These are phyloP conservation scores for Phengaris alcon DNA, from an alignment of 2,888 invertebrate genomes.

Conservation along the genomic window DNA sequence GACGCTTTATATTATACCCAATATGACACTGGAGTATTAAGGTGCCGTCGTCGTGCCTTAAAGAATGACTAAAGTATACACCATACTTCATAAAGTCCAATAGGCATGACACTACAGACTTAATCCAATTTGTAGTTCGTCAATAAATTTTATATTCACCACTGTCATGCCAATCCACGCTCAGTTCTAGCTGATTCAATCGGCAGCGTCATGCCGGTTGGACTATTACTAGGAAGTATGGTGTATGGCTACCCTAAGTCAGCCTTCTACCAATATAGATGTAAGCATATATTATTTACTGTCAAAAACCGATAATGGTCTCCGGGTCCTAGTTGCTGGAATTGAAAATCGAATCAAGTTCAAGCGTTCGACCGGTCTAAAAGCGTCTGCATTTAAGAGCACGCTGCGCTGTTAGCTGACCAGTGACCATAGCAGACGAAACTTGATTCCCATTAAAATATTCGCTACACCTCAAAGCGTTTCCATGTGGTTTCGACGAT, in stretches of 20 bases:
- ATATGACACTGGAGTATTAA: too few relatives aligned
- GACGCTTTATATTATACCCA: too few relatives aligned
- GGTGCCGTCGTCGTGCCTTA: too few relatives aligned
- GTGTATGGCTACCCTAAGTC: neutral
- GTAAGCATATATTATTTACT: neutral
- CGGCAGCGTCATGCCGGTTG: too few relatives aligned
- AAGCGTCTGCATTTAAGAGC: constrained; percentile 9
- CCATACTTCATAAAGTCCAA: too few relatives aligned
- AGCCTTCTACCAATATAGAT: neutral
- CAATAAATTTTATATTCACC: too few relatives aligned
- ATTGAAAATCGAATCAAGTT: constrained; percentile 15
- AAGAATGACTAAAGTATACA: too few relatives aligned
- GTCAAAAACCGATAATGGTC: constrained; percentile 15
- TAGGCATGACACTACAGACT: too few relatives aligned
- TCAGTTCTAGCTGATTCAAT: too few relatives aligned
- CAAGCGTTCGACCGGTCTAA: neutral
- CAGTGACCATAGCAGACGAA: neutral
- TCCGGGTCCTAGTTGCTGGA: neutral
- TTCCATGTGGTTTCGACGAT: neutral
- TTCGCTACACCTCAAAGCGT: neutral
- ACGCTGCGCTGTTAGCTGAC: neutral
- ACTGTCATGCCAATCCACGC: too few relatives aligned
- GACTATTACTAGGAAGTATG: too few relatives aligned
- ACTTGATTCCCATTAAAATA: constrained; percentile 5
- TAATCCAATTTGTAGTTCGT: too few relatives aligned